Percentiles rank a stretch among this genome's conserved stretches.
These are phyloP conservation scores for Oryzias javanicus DNA, from an alignment of 2,113 vertebrate species.

Conservation along the genomic window DNA sequence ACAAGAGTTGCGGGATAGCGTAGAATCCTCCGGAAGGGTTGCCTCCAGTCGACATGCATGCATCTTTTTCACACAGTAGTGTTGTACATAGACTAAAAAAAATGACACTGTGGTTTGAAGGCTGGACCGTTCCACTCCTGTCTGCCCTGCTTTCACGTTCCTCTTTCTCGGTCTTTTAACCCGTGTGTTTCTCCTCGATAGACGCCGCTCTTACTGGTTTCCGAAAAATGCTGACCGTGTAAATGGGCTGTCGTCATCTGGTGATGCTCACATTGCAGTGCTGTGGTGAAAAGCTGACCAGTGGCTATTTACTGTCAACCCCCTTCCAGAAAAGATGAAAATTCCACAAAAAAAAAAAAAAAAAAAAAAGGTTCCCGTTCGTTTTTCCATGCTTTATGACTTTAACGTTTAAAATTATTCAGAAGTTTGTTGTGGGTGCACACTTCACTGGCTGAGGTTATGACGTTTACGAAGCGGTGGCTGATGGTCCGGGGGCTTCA, in stretches of 20 bases:
- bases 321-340: not conserved
- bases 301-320: slow-evolving; percentile 62
- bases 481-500: slow-evolving; percentile 5
- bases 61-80: slow-evolving; percentile 66
- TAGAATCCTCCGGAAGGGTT: slow-evolving; percentile 47
- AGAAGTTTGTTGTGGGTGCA: slow-evolving; percentile 69
- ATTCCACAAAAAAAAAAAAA: not conserved
- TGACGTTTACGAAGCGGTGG: slow-evolving; percentile 68
- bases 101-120: slow-evolving; percentile 54
- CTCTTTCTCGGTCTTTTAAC: slow-evolving; percentile 62
- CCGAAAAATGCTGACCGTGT: slow-evolving; percentile 49
- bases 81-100: slow-evolving; percentile 65
- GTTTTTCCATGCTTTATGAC: slow-evolving; percentile 50
- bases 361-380: slow-evolving; percentile 23
- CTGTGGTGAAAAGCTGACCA: slow-evolving; percentile 67
- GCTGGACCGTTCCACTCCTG: slow-evolving; percentile 65
- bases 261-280: slow-evolving; percentile 67
- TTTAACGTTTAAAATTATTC: slow-evolving; percentile 69
- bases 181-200: slow-evolving; percentile 53
- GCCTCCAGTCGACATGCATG: slow-evolving; percentile 65
- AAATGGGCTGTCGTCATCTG: slow-evolving; percentile 64
- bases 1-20: slow-evolving; percentile 36
- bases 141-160: slow-evolving; percentile 74
- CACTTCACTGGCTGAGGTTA: slow-evolving; percentile 74
- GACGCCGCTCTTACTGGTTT: slow-evolving; percentile 44